A percentile compares a stretch with the other conserved stretches of the same genome.
Evolutionary conservation across 1,140 invertebrate species (phyloP).

Genomic region (Conus ventricosus): DNA sequence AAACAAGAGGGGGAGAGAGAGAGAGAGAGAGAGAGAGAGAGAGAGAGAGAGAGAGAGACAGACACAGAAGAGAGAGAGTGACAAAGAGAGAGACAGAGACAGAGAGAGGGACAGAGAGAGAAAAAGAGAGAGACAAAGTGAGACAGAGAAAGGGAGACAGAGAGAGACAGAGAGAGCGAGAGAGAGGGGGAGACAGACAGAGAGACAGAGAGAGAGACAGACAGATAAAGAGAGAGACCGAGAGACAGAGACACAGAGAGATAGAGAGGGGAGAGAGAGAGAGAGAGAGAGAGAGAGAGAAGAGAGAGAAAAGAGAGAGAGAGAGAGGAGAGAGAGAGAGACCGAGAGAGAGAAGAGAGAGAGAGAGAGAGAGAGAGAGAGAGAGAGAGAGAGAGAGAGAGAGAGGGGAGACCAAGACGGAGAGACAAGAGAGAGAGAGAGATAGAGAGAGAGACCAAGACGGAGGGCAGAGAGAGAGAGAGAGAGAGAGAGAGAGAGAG

Average conservation of each 20-base stretch:
- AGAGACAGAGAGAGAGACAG: not conserved
- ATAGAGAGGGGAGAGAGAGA: not conserved
- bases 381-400: not conserved
- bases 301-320: no score
- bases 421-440: not conserved
- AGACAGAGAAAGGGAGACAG: not conserved
- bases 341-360: not conserved
- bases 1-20: not conserved
- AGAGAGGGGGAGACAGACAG: not conserved
- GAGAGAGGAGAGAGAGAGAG: no score
- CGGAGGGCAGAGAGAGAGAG: conserved; percentile 34
- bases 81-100: no score
- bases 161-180: not conserved
- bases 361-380: not conserved
- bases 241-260: not conserved
- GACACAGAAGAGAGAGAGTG: no score
- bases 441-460: conserved; percentile 8
- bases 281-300: not conserved
- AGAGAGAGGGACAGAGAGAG: not conserved
- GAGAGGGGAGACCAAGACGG: not conserved
- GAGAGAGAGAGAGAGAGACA: no score
- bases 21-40: not conserved
- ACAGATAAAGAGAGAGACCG: not conserved
- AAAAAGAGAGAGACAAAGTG: not conserved
- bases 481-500: conserved; percentile 31